phyloP scores from a whole-genome alignment of 2,113 vertebrate species.

The Zosterops pallidus region DNA sequence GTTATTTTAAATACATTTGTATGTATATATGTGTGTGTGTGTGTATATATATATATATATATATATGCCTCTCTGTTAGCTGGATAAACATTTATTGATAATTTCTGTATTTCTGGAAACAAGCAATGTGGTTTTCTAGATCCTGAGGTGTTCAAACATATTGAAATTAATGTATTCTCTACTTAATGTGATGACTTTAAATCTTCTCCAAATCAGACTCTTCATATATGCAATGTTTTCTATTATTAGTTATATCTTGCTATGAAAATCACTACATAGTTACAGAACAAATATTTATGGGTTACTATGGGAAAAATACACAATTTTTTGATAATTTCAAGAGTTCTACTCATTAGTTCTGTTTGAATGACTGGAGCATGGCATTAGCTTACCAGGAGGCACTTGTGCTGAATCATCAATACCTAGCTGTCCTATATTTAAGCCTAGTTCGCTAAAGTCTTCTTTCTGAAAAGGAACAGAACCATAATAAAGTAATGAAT shows the following conservation, averaged over 20 bases:
- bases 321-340: not conserved
- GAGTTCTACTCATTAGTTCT: not conserved
- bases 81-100: not conserved
- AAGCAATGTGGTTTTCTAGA: not conserved
- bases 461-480: conserved; percentile 80
- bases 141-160: not conserved
- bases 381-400: conserved; percentile 82
- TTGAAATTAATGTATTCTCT: not conserved
- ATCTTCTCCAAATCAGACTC: not conserved
- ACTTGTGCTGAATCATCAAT: conserved; percentile 92
- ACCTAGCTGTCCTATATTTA: conserved; percentile 87
- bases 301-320: not conserved
- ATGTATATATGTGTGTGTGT: too few species aligned
- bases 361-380: not conserved
- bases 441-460: conserved; percentile 85
- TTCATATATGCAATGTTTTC: not conserved
- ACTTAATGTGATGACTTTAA: not conserved
- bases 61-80: not conserved
- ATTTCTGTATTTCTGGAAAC: not conserved
- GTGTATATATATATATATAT: too few species aligned
- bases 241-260: not conserved
- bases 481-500: not conserved
- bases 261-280: not conserved
- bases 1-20: not conserved
- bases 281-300: not conserved